These are phyloP conservation scores for Sebastolobus alascanus DNA, from an alignment of 2,797 vertebrate species.

Conservation along the genomic window DNA sequence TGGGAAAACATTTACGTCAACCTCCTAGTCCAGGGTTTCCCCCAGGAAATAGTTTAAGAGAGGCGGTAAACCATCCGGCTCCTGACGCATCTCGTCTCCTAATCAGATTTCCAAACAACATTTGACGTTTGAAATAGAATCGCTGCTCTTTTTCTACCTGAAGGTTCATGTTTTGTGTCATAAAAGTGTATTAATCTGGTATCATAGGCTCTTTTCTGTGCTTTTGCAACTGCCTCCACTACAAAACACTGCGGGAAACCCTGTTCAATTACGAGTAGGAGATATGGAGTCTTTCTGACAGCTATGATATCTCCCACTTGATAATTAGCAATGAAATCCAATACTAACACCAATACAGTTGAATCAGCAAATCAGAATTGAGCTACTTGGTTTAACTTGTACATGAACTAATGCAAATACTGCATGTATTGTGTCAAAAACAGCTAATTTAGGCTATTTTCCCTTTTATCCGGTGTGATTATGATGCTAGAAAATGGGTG, in stretches of 20 bases:
- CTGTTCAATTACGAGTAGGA: background rate
- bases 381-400: background rate
- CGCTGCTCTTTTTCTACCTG: background rate
- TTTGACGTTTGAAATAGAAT: background rate
- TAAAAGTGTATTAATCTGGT: background rate
- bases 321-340: background rate
- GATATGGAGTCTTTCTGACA: background rate
- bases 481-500: background rate
- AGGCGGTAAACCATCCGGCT: background rate
- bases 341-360: background rate
- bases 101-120: background rate
- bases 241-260: background rate
- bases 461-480: background rate
- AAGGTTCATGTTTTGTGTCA: conserved; percentile 1
- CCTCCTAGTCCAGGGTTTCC: conserved; percentile 8
- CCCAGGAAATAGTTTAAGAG: background rate
- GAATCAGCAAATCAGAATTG: background rate
- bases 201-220: background rate
- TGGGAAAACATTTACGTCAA: background rate
- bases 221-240: background rate
- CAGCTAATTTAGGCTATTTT: background rate
- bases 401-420: background rate
- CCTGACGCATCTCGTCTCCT: background rate
- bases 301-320: background rate
- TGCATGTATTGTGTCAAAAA: background rate